Base-by-base conservation (phyloP, 2,888 invertebrate species). In the Hipparchia sbordonii region DNA sequence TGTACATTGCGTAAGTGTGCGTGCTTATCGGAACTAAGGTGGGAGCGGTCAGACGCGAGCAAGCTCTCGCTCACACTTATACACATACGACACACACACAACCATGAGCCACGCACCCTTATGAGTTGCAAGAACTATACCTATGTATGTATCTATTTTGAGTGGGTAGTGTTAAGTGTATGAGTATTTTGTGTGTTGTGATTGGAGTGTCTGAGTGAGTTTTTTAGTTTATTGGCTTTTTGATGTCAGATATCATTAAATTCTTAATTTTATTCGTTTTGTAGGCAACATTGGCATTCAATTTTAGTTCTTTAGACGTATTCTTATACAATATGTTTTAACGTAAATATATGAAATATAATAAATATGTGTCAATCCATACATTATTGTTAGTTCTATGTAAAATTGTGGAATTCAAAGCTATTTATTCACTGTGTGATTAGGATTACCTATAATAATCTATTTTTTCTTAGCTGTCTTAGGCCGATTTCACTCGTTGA, bases 131-230 rank as follows among this genome's bases (percentile, higher is more conserved):
- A 23, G 23, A 23, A 23, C 23, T 23, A 23, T 23, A 23, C 23
- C 23, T 23, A 39, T 39, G 39, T 39, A 39, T 39, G 39, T 39
- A 39, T 39, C 39, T 39, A 39, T 5, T 39, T 56, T 60, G 0
- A 60, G 12, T 10, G n/a, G 6, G 6, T 23, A 23, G n/a, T 46
- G n/a, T n/a, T n/a, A n/a, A n/a, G n/a, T n/a, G 10, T 59, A 52
- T 60, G 46, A 23, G 46, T n/a, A 12, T 45, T 48, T 8, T 59
- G 59, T 59, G 65, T 54, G 61, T 45, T 59, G 46, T 61, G 46
- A 67, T 67, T 48, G 9, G 59, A n/a, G 65, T 61, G 62, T 48
- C 6, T 73, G 62, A 57, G 70, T 68, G 54, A 66, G 70, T 23
- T 12, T 66, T 51, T 23, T 23, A 23, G 23, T 23, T 23, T 23